These are phyloP conservation scores for Lasioglossum figueresi DNA, from an alignment of 2,888 invertebrate genomes.

Conservation along the genomic window DNA sequence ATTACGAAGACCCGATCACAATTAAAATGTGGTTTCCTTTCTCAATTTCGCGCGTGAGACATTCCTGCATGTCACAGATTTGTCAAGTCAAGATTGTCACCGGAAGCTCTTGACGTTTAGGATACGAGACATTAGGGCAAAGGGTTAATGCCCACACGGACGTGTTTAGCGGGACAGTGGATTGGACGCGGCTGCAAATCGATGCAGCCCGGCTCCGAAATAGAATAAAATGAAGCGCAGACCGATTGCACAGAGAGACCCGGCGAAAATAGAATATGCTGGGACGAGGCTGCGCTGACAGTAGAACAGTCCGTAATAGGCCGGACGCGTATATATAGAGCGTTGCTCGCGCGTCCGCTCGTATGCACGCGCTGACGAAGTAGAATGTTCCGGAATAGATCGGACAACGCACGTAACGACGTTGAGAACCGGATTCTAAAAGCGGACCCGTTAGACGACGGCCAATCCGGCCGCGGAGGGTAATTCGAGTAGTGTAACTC, in stretches of 20 bases:
- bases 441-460: background rate
- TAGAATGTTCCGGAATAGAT: slow-evolving; percentile 2
- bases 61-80: background rate
- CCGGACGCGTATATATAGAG: background rate
- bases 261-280: slow-evolving; percentile 9
- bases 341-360: background rate
- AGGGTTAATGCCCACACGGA: background rate
- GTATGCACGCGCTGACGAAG: background rate
- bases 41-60: background rate
- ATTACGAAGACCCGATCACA: background rate
- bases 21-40: background rate
- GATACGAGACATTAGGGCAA: background rate
- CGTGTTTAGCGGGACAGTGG: background rate
- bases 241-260: background rate
- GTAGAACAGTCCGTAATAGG: background rate
- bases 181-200: background rate
- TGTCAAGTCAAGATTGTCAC: background rate
- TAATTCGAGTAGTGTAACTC: slow-evolving; percentile 1
- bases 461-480: background rate
- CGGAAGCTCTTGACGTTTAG: background rate
- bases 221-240: slow-evolving; percentile 1
- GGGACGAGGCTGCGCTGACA: background rate
- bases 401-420: background rate
- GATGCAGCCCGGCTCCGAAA: background rate
- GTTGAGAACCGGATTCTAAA: slow-evolving; percentile 8